Percentiles rank a stretch among this genome's conserved stretches.
Evolutionary conservation across 1,140 invertebrate species (phyloP).

Genomic region (Hyles euphorbiae): DNA sequence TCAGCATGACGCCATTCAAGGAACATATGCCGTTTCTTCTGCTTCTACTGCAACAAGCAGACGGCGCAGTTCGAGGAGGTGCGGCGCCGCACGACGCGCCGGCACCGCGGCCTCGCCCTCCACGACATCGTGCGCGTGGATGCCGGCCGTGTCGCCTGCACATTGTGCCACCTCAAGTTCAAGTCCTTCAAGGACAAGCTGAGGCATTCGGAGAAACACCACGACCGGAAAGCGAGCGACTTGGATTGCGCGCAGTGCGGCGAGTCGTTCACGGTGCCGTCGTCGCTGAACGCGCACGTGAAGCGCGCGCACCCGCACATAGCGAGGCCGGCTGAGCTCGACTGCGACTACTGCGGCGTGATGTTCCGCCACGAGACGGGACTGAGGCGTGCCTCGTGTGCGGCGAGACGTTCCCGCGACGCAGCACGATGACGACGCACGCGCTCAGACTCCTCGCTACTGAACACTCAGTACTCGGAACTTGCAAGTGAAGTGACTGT

Average conservation of each 20-base stretch:
- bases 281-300: conserved; percentile 16
- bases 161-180: conserved; percentile 13
- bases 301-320: conserved; percentile 19
- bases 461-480: too few relatives aligned
- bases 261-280: conserved; percentile 5
- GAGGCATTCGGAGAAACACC: conserved; percentile 9
- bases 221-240: conserved; percentile 9
- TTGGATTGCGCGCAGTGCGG: conserved; percentile 14
- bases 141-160: not conserved
- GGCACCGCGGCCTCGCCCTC: conserved; percentile 7
- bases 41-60: conserved; percentile 11
- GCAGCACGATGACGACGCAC: conserved; percentile 80
- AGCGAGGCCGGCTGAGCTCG: conserved; percentile 13
- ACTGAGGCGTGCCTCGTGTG: conserved; percentile 70
- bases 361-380: conserved; percentile 22
- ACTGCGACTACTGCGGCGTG: conserved; percentile 38
- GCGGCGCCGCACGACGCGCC: conserved; percentile 3
- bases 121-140: not conserved
- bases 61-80: conserved; percentile 6
- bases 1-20: conserved; percentile 8
- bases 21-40: conserved; percentile 9
- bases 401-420: conserved; percentile 75
- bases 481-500: too few relatives aligned
- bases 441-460: conserved; percentile 78
- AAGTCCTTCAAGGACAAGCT: conserved; percentile 3